Conservation (phyloP, 2,113 vertebrate species). For the Myodes glareolus region DNA sequence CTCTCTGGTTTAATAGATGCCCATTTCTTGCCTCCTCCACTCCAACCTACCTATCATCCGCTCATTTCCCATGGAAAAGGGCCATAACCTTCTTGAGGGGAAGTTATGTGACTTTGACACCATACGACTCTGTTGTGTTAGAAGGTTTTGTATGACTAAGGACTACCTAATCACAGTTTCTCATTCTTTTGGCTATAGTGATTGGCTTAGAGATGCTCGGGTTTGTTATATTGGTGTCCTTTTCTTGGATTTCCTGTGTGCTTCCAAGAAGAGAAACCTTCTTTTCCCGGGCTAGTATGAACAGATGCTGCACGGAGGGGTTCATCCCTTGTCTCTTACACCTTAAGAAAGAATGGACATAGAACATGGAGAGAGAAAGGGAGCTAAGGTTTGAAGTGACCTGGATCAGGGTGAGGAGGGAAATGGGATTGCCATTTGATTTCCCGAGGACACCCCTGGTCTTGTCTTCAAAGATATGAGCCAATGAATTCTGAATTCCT, state of each 20-base stretch:
- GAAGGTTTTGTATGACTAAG: neutral
- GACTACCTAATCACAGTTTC: neutral
- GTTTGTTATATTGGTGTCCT: neutral
- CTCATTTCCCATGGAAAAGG: neutral
- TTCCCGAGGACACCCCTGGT: neutral
- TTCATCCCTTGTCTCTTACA: neutral
- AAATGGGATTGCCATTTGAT: neutral
- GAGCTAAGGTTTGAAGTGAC: neutral
- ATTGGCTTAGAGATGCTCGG: neutral
- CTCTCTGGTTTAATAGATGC: neutral
- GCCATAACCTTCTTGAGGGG: neutral
- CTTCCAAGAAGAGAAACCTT: neutral
- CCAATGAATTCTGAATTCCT: conserved; percentile 16
- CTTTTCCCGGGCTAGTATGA: neutral
- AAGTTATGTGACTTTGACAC: neutral
- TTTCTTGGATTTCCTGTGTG: neutral
- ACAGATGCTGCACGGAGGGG: neutral
- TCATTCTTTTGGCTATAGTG: neutral
- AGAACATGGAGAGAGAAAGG: neutral
- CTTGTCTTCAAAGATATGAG: neutral
- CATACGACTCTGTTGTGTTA: neutral
- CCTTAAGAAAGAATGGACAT: neutral
- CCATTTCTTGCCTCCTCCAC: neutral
- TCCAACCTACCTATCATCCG: neutral
- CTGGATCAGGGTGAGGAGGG: accelerated